phyloP scores from a whole-genome alignment of 2,888 invertebrate species.

The Parnassius glacialis region DNA sequence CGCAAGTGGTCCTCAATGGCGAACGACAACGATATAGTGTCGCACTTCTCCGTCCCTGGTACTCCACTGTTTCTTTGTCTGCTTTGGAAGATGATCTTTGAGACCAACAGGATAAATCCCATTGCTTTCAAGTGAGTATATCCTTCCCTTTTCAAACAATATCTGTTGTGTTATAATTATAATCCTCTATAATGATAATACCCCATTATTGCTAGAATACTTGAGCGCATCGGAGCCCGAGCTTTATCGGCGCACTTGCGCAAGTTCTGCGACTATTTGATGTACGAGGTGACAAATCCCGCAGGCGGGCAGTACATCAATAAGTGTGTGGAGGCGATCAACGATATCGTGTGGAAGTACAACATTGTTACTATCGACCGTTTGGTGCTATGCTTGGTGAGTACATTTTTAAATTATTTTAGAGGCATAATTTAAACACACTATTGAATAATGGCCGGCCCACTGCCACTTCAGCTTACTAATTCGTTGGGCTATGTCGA shows the following conservation, averaged over 20 bases:
- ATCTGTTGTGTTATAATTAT: too few relatives aligned
- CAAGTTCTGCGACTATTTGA: conserved; percentile 96
- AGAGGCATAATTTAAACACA: too few relatives aligned
- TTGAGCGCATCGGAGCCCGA: conserved; percentile 96
- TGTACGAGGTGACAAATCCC: conserved; percentile 94
- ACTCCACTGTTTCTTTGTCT: conserved; percentile 95
- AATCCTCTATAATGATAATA: too few relatives aligned
- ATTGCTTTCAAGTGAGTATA: conserved; percentile 93
- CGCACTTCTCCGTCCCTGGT: conserved; percentile 96
- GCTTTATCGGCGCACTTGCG: conserved; percentile 94
- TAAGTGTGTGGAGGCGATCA: conserved; percentile 96
- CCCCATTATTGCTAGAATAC: conserved; percentile 81
- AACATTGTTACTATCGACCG: conserved; percentile 97
- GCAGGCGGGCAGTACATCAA: conserved; percentile 94
- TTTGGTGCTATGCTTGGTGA: conserved; percentile 92
- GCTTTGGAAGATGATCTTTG: conserved; percentile 97
- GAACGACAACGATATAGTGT: conserved; percentile 97
- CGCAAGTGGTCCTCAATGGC: conserved; percentile 98
- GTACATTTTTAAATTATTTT: conserved; percentile 35
- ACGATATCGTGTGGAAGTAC: conserved; percentile 98
- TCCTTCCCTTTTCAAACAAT: too few relatives aligned
- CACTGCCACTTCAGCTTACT: too few relatives aligned
- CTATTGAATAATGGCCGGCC: too few relatives aligned
- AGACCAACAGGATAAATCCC: conserved; percentile 95
- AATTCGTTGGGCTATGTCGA: too few relatives aligned